These are phyloP conservation scores for Paraescarpia echinospica DNA, from an alignment of 1,140 invertebrate species.

Conservation along the genomic window DNA sequence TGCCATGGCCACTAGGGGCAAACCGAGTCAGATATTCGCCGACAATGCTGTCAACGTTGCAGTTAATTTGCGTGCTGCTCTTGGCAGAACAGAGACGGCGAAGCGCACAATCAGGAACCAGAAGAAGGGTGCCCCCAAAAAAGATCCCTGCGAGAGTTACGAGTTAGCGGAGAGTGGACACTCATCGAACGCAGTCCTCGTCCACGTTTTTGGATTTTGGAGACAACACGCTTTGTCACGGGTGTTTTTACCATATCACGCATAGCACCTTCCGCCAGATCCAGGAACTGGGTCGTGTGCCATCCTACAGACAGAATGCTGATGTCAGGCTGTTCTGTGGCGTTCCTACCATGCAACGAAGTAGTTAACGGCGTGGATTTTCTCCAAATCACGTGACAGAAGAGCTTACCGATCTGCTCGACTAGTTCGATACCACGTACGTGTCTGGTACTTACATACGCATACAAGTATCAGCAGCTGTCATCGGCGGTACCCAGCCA, in stretches of 20 bases:
- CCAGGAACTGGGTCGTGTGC: slow-evolving; percentile 30
- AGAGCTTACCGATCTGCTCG: slow-evolving; percentile 10
- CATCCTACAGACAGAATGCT: slow-evolving; percentile 24
- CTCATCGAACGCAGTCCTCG: no score
- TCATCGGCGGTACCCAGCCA: not conserved
- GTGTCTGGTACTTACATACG: not conserved
- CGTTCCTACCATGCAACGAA: slow-evolving; percentile 27
- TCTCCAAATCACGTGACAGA: not conserved
- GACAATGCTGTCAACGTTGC: no score
- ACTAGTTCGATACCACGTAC: slow-evolving; percentile 12
- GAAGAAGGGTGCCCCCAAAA: no score
- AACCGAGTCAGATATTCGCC: no score
- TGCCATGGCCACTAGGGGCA: no score
- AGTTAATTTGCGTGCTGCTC: no score
- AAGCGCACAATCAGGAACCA: no score
- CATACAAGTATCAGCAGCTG: slow-evolving; percentile 14
- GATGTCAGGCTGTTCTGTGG: slow-evolving; percentile 32
- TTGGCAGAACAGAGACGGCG: no score
- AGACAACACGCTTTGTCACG: not conserved
- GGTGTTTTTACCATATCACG: slow-evolving; percentile 36
- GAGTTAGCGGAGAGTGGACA: no score
- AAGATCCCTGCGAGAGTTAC: no score
- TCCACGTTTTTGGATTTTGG: not conserved
- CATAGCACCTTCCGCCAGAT: slow-evolving; percentile 32
- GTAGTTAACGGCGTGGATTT: slow-evolving; percentile 20